Evolutionary conservation across 2,888 invertebrate species (phyloP), one percentile per base, ranked within the genome.

Genomic region (Trypoxylon attenuatum): DNA sequence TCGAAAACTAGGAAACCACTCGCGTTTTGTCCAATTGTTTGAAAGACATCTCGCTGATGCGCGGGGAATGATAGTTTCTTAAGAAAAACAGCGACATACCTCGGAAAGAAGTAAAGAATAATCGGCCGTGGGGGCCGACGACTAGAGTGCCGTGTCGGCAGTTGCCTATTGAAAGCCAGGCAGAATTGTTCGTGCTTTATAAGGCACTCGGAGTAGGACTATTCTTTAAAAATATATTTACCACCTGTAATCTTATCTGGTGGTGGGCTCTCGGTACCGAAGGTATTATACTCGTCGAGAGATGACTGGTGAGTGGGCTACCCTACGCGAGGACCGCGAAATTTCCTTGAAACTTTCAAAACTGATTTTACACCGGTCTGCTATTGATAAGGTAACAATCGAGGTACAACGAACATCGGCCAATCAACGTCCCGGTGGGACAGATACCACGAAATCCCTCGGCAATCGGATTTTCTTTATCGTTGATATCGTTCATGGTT

Each of bases 221-320:
- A 67, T 70, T 68, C 49, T 33, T 59, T 50, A 51, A 65, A 66
- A 61, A 55, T 60, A 61, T 52, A 27, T 45, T 49, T 29, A 50
- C 15, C 15, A 33, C 25, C 13, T 43, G 29, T 73, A 73, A 79
- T 79, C 79, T 77, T 77, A 79, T 79, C 77, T 42, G 41, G 23
- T 25, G 21, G n/a, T 5, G 27, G 10, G 55, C 45, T 71, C 16
- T 60, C 55, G 8, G 25, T 38, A 23, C 56, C 27, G 43, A 39
- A 42, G 15, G 53, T 62, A 58, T 59, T 69, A 54, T 56, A 46
- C 43, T 50, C 39, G 33, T 29, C 19, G 57, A 23, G 33, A 47
- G 54, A 42, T 51, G 53, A 51, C 60, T 47, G 25, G 29, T 47
- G 55, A 63, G 53, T 65, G 62, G 33, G 23, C 45, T 53, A 47